Base-by-base conservation (phyloP, 2,113 vertebrate genomes). In the Macquaria ambigua region DNA sequence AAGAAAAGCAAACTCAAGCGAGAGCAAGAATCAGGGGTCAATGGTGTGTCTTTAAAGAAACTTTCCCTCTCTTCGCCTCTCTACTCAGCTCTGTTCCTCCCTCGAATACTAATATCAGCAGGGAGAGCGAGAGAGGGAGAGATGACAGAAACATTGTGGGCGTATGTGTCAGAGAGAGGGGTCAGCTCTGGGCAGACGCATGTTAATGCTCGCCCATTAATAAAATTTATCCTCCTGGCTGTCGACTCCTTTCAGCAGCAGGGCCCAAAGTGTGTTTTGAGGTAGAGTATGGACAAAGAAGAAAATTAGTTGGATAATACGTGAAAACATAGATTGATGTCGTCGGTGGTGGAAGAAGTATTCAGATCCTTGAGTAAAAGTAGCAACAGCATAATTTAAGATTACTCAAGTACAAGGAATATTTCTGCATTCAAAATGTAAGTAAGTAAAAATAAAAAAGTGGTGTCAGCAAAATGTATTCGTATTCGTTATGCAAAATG, bases 171-270 rank as follows among this genome's bases (percentile, higher is more conserved):
- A 98, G 96, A 94, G 96, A 96, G 96, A 94, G 95, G 84, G 97
- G 97, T 98, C 97, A 97, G 96, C 95, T 95, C 94, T 93, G 96
- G 97, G 96, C 96, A 96, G 95, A 94, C 90, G 95, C 95, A 96
- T 97, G 96, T 97, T 97, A 97, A 98, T 97, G 97, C 96, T 95
- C 91, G 94, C 94, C 97, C 96, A 97, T 98, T 98, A 98, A 97
- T 96, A 96, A 97, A 97, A 98, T 97, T 94, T 97, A 97, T 97
- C 96, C 96, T 94, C 85, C 91, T 96, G 87, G 94, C 96, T 95
- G 93, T 96, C 94, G 93, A 88, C 79, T 94, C 81, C 88, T 93
- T 89, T 95, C 90, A 92, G 91, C 59, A 50, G 23, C 58, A 46
- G 10, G n/a, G 8, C 39, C 48, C 34, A 25, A 53, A 25, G 50